phyloP scores from a whole-genome alignment of 2,797 vertebrate species.

The Spinibarbus caldwelli region DNA sequence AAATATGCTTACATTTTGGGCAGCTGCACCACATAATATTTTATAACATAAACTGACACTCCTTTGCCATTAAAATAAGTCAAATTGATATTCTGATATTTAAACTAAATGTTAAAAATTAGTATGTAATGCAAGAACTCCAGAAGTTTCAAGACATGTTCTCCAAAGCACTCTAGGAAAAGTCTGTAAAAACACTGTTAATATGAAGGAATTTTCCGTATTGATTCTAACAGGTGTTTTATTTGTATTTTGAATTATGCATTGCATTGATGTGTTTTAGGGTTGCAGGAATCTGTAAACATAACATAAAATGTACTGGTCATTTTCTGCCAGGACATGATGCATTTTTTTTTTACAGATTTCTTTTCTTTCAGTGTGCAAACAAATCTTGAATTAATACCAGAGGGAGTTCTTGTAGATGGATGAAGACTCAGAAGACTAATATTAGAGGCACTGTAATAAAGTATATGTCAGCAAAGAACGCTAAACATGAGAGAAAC shows the following conservation, averaged over 20 bases:
- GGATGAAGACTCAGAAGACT: not conserved
- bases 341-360: not conserved
- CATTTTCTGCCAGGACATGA: not conserved
- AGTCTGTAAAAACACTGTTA: not conserved
- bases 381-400: not conserved
- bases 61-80: too few relatives aligned
- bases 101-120: too few relatives aligned
- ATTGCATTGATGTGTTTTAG: not conserved
- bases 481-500: slow-evolving; percentile 9
- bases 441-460: not conserved
- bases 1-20: not conserved
- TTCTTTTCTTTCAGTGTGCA: not conserved
- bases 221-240: not conserved
- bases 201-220: not conserved
- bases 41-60: not conserved
- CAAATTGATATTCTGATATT: too few relatives aligned
- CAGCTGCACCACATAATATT: not conserved
- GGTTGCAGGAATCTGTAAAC: not conserved
- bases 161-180: too few relatives aligned
- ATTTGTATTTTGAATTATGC: not conserved
- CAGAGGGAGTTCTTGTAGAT: not conserved
- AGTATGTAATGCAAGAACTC: too few relatives aligned
- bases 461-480: slow-evolving; percentile 18
- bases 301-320: not conserved
- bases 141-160: too few relatives aligned